Percentiles rank a stretch among this genome's conserved stretches.
phyloP scores from a whole-genome alignment of 2,113 vertebrate species.

The Sapayoa aenigma region DNA sequence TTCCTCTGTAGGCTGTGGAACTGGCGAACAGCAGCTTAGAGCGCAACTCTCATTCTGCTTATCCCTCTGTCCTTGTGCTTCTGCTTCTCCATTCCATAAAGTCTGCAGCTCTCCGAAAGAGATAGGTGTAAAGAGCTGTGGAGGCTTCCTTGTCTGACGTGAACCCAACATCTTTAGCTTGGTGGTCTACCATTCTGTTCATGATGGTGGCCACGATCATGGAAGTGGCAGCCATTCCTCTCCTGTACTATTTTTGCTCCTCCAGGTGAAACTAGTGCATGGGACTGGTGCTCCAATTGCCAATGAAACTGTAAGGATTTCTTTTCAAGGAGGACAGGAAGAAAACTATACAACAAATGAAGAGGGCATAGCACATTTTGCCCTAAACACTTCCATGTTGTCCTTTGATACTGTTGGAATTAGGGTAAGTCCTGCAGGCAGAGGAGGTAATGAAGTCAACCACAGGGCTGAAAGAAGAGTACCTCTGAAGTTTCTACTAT shows the following conservation, averaged over 20 bases:
- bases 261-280: constrained; percentile 70
- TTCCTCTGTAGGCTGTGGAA: not conserved
- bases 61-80: not conserved
- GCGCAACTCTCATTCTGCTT: not conserved
- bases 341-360: constrained; percentile 67
- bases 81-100: not conserved
- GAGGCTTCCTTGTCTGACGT: not conserved
- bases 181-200: not conserved
- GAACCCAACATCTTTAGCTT: not conserved
- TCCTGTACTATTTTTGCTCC: not conserved
- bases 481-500: not conserved
- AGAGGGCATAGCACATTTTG: constrained; percentile 61
- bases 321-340: not conserved
- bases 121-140: not conserved
- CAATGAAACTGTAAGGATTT: constrained; percentile 58
- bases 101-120: not conserved
- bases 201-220: too few species aligned
- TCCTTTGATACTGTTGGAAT: not conserved
- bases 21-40: not conserved
- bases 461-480: not conserved
- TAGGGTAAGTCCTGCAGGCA: constrained; percentile 44
- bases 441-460: not conserved
- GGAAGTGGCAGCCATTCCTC: not conserved
- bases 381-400: constrained; percentile 38
- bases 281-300: constrained; percentile 54